phyloP scores from a whole-genome alignment of 2,113 vertebrate species.

The Xiphophorus maculatus region DNA sequence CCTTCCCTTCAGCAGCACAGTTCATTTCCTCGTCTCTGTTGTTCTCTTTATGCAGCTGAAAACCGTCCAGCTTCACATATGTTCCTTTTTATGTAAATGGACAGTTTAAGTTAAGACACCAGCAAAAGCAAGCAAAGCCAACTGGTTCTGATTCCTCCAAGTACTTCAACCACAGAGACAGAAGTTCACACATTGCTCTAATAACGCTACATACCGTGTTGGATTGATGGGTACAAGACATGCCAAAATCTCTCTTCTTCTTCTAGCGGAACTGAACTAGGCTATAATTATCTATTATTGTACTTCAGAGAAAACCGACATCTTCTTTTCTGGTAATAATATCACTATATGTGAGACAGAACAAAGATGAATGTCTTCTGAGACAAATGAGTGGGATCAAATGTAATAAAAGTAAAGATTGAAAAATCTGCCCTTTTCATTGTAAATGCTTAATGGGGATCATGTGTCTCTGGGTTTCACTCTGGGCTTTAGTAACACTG shows the following conservation, averaged over 20 bases:
- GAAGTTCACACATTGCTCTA: slow-evolving; percentile 35
- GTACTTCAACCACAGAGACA: slow-evolving; percentile 36
- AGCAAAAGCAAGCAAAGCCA: slow-evolving; percentile 7
- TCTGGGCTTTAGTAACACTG: slow-evolving; percentile 10
- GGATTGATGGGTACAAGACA: slow-evolving; percentile 30
- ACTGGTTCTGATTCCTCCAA: slow-evolving; percentile 28
- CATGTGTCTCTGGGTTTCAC: slow-evolving; percentile 11
- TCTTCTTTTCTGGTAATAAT: slow-evolving; percentile 39
- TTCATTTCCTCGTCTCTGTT: slow-evolving; percentile 19
- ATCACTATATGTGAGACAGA: slow-evolving; percentile 32
- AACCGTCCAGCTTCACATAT: slow-evolving; percentile 20
- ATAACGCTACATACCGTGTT: slow-evolving; percentile 42
- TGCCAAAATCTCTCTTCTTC: slow-evolving; percentile 9
- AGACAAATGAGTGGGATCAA: slow-evolving; percentile 34
- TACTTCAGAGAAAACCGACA: slow-evolving; percentile 35
- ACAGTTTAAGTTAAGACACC: slow-evolving; percentile 27
- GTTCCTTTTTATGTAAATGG: slow-evolving; percentile 22
- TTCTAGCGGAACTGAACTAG: slow-evolving; percentile 4
- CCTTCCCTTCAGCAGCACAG: slow-evolving; percentile 32
- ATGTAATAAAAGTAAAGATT: slow-evolving; percentile 4
- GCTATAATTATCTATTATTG: slow-evolving; percentile 46
- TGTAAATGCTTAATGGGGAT: slow-evolving; percentile 8
- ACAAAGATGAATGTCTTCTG: slow-evolving; percentile 19
- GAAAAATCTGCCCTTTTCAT: slow-evolving; percentile 17
- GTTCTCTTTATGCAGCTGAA: slow-evolving; percentile 37